Base-by-base conservation (phyloP, 2,797 vertebrate species). In the Hydrocynus forskahlii region DNA sequence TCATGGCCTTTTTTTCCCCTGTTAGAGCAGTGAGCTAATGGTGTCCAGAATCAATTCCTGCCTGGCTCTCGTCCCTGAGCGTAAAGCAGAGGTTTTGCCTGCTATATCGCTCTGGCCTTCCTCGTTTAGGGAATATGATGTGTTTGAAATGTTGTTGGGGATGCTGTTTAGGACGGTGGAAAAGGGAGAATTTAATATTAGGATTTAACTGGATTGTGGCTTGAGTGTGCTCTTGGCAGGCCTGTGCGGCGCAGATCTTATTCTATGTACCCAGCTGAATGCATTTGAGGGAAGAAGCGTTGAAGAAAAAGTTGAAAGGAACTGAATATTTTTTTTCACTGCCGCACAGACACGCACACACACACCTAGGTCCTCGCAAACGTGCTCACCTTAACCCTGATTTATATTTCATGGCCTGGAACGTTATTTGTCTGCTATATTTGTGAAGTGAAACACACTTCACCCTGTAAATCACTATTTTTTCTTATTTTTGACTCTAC, bases 1-100 rank as follows among this genome's bases (percentile, higher is more conserved):
- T 57, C 67, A 43, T 54, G 43, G 67, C 54, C 23, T 54, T 54
- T 10, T 40, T 21, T 57, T 17, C 54, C 60, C 43, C 19, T 35
- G 72, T 75, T 75, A 76, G 16, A 79, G 76, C 59, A n/a, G 19
- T 8, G 63, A 77, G 69, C 76, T 82, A 83, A 83, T 81, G 74
- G 77, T 76, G 70, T 78, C 79, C 38, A 87, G 79, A 85, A 85
- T 87, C 81, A 75, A 85, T 87, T 85, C 62, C 76, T 78, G 60
- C 66, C 19, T 75, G 64, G 62, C 81, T 75, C 21, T 52, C n/a
- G 48, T 81, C 66, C 70, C 60, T 72, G 50, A 52, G 43, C 70
- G 1, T 60, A 63, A 60, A 54, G 66, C 48, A 54, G 73, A 77
- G 60, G 25, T n/a, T 40, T 66, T 59, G 63, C 64, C 75, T 45